Evolutionary conservation across 53 echinoderm and acorn worm genomes (phyloP), one percentile per base, ranked within the genome.

Genomic region (Henricia sp.): DNA sequence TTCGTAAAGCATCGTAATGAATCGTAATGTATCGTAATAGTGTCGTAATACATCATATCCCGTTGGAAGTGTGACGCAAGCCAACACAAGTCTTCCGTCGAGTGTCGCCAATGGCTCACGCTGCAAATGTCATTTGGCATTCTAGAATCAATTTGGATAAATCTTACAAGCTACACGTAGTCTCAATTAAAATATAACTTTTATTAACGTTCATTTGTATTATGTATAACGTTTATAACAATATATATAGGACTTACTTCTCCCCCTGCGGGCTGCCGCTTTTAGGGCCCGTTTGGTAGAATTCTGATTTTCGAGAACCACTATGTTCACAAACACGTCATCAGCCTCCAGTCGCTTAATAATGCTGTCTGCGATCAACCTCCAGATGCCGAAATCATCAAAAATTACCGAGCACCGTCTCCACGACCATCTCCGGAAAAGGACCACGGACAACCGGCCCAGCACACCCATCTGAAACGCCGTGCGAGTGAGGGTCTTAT

Each of bases 401-500:
- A 42, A 53, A 32, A 85, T 33, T 8, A 84, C 40, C 0, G 85
- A 68, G 23, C 71, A 71, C 3, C 60, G 40, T 8, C 41, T 63
- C 90, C 90, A 90, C n/a, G 59, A 63, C 68, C 77, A 85, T 37
- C 38, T 52, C 1, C 65, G 26, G 41, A 90, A 85, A 12, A 90
- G 27, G 6, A 53, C 65, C 3, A 54, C 63, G 14, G 70, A 20
- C 28, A 90, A 90, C 11, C n/a, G 41, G 6, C 56, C 82, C 29
- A 90, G 17, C 17, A 76, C 72, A 3, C 53, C 50, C 63, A 60
- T 6, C 2, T 50, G 70, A 26, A 71, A 82, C 12, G 90, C 37
- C 13, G 84, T 84, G 14, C 91, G 57, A 3, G 91, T 91, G 19
- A 91, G 71, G 0, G 91, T 91, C 26, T 27, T 32, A 53, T 84